phyloP scores from a whole-genome alignment of 2,797 vertebrate species.

The Gambusia yucatana region DNA sequence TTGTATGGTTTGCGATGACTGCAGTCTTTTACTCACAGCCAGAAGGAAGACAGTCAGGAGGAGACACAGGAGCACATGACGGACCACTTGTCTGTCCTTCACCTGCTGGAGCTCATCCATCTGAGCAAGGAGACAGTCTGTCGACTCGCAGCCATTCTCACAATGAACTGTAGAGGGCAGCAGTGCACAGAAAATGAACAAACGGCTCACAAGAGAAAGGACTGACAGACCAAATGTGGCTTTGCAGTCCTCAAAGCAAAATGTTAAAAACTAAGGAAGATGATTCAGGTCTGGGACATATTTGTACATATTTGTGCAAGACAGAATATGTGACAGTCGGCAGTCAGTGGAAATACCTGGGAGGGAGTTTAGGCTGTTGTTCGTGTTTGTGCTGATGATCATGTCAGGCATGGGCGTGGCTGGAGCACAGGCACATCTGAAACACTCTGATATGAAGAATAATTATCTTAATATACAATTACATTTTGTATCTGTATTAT shows the following conservation, averaged over 20 bases:
- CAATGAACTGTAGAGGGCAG: slow-evolving; percentile 82
- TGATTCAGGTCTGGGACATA: not conserved
- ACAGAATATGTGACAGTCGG: not conserved
- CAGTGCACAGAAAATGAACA: slow-evolving; percentile 22
- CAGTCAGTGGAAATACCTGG: slow-evolving; percentile 80
- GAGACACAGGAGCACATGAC: slow-evolving; percentile 76
- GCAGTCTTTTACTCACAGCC: slow-evolving; percentile 25
- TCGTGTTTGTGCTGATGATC: slow-evolving; percentile 71
- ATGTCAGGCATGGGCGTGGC: slow-evolving; percentile 77
- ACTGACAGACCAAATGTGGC: not conserved
- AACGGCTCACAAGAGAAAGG: not conserved
- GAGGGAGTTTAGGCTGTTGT: slow-evolving; percentile 65
- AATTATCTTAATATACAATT: not conserved
- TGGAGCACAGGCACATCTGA: slow-evolving; percentile 82
- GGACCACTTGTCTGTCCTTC: slow-evolving; percentile 86
- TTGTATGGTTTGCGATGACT: slow-evolving; percentile 9
- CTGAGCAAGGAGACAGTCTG: slow-evolving; percentile 85
- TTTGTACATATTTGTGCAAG: not conserved
- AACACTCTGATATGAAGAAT: slow-evolving; percentile 77
- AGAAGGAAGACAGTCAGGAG: slow-evolving; percentile 37
- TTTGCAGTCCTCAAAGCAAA: not conserved
- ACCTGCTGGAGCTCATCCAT: slow-evolving; percentile 87
- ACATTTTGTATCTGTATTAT: not conserved
- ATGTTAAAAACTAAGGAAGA: not conserved
- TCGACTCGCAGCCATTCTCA: slow-evolving; percentile 82